A percentile compares a stretch with the other conserved stretches of the same genome.
Evolutionary conservation across 2,797 vertebrate genomes (phyloP).

Genomic region (Aphelocoma californica): DNA sequence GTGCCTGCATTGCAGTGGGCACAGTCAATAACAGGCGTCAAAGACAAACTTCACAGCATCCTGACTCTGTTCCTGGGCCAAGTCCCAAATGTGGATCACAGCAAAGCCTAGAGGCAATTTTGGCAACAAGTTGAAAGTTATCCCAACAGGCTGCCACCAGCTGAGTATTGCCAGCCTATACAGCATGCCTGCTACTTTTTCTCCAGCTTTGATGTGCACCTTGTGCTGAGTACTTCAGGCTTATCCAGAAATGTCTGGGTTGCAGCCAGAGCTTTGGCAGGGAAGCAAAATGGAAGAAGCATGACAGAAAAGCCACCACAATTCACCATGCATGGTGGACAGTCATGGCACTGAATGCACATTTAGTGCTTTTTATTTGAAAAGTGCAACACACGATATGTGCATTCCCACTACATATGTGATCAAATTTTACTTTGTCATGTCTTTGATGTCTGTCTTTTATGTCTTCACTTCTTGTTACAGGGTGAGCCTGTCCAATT

Average conservation of each 20-base stretch:
- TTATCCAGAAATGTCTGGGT: background rate
- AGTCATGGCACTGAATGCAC: background rate
- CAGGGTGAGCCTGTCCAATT: background rate
- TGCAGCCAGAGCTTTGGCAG: background rate
- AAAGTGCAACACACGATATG: background rate
- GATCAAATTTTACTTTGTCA: background rate
- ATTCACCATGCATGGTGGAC: background rate
- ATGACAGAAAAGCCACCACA: background rate
- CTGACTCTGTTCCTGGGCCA: background rate
- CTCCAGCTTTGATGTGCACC: background rate
- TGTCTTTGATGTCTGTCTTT: background rate
- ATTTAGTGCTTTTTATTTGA: background rate
- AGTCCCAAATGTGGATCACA: background rate
- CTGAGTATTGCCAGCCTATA: background rate
- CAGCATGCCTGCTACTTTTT: background rate
- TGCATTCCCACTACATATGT: fast-evolving
- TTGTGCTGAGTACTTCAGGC: background rate
- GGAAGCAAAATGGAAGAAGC: background rate
- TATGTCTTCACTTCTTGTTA: background rate
- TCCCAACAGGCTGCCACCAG: background rate
- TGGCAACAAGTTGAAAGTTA: background rate
- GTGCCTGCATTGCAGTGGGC: background rate
- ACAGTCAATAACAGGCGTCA: background rate
- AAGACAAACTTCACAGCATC: background rate
- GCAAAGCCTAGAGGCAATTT: background rate